Percentiles rank a stretch among this genome's conserved stretches.
Evolutionary conservation across 1,140 invertebrate genomes (phyloP).

Genomic region (Drosophila fuyamai): DNA sequence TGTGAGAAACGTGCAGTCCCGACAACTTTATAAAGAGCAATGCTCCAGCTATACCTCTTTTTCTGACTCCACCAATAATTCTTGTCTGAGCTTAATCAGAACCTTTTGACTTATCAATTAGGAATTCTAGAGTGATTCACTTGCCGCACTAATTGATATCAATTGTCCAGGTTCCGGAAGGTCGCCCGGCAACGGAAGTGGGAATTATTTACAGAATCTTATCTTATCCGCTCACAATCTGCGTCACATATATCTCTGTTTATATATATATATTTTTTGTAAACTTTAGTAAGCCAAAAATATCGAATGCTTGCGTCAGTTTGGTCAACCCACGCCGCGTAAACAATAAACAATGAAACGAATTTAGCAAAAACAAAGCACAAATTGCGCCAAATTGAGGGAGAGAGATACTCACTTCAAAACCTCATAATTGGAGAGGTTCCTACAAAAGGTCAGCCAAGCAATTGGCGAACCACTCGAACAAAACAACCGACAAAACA

Average conservation of each 20-base stretch:
- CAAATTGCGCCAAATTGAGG: slow-evolving; percentile 61
- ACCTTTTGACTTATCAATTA: slow-evolving; percentile 73
- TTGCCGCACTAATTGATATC: slow-evolving; percentile 30
- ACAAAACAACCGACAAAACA: slow-evolving; percentile 22
- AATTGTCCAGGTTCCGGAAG: slow-evolving; percentile 54
- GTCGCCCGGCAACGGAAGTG: slow-evolving; percentile 38
- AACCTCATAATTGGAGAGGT: slow-evolving; percentile 76
- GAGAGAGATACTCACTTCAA: slow-evolving; percentile 17
- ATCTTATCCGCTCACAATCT: slow-evolving; percentile 36
- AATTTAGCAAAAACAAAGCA: slow-evolving; percentile 38
- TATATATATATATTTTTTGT: slow-evolving; percentile 17
- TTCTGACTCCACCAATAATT: slow-evolving; percentile 17
- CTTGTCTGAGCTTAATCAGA: slow-evolving; percentile 49
- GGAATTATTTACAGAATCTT: slow-evolving; percentile 48
- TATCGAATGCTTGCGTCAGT: slow-evolving; percentile 66
- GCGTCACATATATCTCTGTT: slow-evolving; percentile 21
- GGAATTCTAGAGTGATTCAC: slow-evolving; percentile 64
- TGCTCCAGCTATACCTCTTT: neutral
- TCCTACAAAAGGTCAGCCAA: slow-evolving; percentile 70
- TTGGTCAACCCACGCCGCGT: slow-evolving; percentile 50
- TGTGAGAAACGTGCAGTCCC: slow-evolving; percentile 41
- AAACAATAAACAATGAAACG: slow-evolving; percentile 48
- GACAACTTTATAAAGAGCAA: slow-evolving; percentile 37
- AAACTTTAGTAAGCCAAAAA: slow-evolving; percentile 49
- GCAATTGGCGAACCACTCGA: slow-evolving; percentile 66